Evolutionary conservation across 2,797 vertebrate genomes (phyloP).

Genomic region (Gymnothorax javanicus): DNA sequence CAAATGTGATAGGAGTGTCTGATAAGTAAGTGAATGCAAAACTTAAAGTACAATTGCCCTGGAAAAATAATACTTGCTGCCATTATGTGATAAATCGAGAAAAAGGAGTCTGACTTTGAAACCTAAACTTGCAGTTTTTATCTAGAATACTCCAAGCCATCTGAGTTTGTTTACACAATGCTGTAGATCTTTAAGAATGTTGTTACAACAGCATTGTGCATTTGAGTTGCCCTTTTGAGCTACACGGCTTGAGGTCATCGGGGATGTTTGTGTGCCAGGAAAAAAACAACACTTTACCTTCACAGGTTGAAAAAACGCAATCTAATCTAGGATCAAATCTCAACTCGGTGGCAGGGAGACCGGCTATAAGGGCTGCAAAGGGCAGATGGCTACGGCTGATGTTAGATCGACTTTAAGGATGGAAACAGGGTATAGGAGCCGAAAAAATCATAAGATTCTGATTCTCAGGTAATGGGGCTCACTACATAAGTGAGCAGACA

Average conservation of each 20-base stretch:
- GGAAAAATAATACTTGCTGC: not conserved
- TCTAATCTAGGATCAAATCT: not conserved
- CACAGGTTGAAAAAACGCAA: not conserved
- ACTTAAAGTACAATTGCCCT: not conserved
- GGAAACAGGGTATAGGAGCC: too few relatives aligned
- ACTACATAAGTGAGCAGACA: not conserved
- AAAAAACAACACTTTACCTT: not conserved
- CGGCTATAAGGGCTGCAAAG: too few relatives aligned
- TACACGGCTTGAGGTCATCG: not conserved
- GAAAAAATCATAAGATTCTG: too few relatives aligned
- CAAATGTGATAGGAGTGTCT: not conserved
- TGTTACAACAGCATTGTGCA: not conserved
- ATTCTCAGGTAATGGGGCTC: not conserved
- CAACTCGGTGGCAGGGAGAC: not conserved
- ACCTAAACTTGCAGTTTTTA: not conserved
- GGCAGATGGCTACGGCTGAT: too few relatives aligned
- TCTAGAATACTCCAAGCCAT: not conserved
- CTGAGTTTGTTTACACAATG: not conserved
- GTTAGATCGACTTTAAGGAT: too few relatives aligned
- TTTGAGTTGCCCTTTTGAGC: not conserved
- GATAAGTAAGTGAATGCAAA: not conserved
- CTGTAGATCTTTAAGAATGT: not conserved
- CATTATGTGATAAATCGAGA: not conserved
- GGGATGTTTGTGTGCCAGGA: not conserved
- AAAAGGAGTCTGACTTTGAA: too few relatives aligned